Evolutionary conservation across 2,888 invertebrate species (phyloP).

Genomic region (Limnephilus lunatus): DNA sequence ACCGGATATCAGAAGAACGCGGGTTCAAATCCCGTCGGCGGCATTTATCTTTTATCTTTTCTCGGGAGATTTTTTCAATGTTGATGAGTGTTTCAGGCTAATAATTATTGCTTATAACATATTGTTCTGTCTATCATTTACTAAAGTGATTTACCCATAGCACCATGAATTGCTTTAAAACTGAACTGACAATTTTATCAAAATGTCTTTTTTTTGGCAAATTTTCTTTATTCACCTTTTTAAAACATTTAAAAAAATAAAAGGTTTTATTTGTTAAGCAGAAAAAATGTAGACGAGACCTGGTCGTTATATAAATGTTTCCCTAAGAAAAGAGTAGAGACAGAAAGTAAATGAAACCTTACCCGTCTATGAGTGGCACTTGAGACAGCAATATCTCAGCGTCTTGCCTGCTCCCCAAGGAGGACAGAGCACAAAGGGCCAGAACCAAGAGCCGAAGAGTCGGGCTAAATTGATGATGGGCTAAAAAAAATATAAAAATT

Average conservation of each 20-base stretch:
- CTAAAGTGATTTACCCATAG: not conserved
- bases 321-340: not conserved
- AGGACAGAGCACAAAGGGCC: not conserved
- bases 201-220: not conserved
- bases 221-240: not conserved
- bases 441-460: not conserved
- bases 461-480: not conserved
- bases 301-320: not conserved
- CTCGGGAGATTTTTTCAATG: too few species aligned
- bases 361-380: constrained; percentile 36
- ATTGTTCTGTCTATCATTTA: too few species aligned
- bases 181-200: not conserved
- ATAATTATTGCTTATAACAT: too few species aligned
- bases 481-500: not conserved
- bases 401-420: not conserved
- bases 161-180: not conserved
- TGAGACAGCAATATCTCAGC: constrained; percentile 15
- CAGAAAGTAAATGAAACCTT: not conserved
- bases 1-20: too few species aligned
- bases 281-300: not conserved
- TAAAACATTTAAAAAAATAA: too few species aligned
- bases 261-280: too few species aligned
- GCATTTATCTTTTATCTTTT: too few species aligned
- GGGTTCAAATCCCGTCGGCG: too few species aligned
- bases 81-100: too few species aligned